Evolutionary conservation across 2,888 invertebrate genomes (phyloP).

Genomic region (Chymomyza fuscimana): DNA sequence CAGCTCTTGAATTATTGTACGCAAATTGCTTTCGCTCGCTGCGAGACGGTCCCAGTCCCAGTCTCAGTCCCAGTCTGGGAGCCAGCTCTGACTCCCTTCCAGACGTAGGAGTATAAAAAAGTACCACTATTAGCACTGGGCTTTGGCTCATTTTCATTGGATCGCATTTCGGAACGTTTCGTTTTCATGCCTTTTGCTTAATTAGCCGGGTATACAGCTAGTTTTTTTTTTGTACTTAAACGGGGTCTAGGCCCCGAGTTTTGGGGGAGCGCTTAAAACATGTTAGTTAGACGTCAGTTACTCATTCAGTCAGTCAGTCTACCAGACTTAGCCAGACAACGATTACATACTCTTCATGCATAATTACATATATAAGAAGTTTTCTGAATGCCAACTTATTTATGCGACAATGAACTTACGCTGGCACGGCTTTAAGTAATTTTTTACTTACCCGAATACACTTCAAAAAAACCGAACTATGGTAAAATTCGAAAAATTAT

Average conservation of each 20-base stretch:
- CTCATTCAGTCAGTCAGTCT: conserved; percentile 7
- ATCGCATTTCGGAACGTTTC: conserved; percentile 9
- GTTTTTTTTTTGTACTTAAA: conserved; percentile 37
- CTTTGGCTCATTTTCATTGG: conserved; percentile 29
- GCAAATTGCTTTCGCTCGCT: conserved; percentile 51
- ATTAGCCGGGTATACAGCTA: conserved; percentile 53
- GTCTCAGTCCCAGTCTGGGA: not conserved
- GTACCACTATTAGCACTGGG: conserved; percentile 11
- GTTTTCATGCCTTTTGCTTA: conserved; percentile 27
- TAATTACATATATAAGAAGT: conserved; percentile 48
- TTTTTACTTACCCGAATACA: not conserved
- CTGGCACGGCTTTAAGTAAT: not conserved
- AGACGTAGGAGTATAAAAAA: not conserved
- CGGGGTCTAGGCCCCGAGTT: not conserved
- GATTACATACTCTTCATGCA: conserved; percentile 62
- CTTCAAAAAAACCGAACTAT: too few species aligned
- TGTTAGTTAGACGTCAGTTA: not conserved
- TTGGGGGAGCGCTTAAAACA: not conserved
- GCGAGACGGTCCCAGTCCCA: too few species aligned
- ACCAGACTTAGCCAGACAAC: conserved; percentile 19
- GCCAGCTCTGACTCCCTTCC: not conserved
- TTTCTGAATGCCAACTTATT: conserved; percentile 8
- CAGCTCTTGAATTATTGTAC: conserved; percentile 49
- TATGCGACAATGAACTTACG: conserved; percentile 26
- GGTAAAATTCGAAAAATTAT: too few species aligned